Base-by-base conservation (phyloP, 2,888 invertebrate species). In the Acholoe squamosa region DNA sequence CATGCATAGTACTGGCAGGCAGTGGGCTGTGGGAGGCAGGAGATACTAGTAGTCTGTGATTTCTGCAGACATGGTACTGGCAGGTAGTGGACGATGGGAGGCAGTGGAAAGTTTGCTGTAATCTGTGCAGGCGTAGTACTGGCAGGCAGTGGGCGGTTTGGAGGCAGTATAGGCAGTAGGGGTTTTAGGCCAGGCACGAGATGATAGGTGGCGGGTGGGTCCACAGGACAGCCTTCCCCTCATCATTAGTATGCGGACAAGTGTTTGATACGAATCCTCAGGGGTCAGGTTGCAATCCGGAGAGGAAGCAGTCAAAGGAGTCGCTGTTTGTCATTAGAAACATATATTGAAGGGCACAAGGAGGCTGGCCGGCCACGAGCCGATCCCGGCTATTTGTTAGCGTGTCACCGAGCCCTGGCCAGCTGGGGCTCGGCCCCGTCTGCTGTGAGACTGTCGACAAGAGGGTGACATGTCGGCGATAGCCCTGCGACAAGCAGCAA, bases 271-370 rank as follows among this genome's bases (percentile, higher is more conserved):
- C 61, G 61, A 61, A 19, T 61, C 61, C 61, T n/a, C 14, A 61
- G 61, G n/a, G 43, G 61, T 19, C 61, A n/a, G 61, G 61, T 61
- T 19, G 61, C 61, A 19, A 19, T 61, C 61, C 61, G 61, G 5
- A 3, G 61, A 61, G 61, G 22, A 61, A 61, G 33, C 77, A 77
- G 31, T 77, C 77, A 77, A 77, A 77, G 77, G 34, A 34, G 34
- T 34, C 77, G 77, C 34, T 77, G 77, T 77, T 77, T 77, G 77
- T 77, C 77, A 77, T 77, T 77, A 34, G 77, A 77, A 77, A 19
- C 77, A 77, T 77, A 28, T 77, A 77, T 77, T 77, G 77, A 77
- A 10, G 34, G 5, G 77, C 31, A 77, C 77, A 77, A 77, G 77
- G 34, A 28, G 77, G 33, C 77, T 5, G 34, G 25, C n/a, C 5